phyloP scores from a whole-genome alignment of 2,888 invertebrate genomes.

The Vannuccia rotundouncinata region DNA sequence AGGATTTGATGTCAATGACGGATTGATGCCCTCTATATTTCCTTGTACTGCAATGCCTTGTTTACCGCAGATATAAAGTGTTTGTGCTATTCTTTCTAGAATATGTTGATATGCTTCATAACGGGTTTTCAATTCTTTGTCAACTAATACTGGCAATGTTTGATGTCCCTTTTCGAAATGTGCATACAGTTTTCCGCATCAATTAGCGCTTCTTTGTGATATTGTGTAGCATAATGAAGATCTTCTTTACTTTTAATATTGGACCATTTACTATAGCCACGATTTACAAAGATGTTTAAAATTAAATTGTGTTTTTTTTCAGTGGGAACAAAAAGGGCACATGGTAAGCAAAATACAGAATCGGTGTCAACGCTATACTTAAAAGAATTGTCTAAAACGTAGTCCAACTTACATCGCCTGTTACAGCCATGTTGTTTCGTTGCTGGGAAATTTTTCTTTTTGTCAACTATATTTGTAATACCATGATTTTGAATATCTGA shows the following conservation, averaged over 20 bases:
- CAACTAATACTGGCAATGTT: not conserved
- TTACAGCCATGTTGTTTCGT: not conserved
- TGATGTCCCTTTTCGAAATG: not conserved
- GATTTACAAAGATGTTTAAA: not conserved
- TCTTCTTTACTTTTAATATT: not conserved
- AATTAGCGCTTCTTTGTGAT: not conserved
- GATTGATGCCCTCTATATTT: not conserved
- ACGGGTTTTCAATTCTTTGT: not conserved
- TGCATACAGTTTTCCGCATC: too few species aligned
- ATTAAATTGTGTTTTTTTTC: not conserved
- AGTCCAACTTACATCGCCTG: not conserved
- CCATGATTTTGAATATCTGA: too few species aligned
- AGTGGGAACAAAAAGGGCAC: not conserved
- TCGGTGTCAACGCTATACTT: not conserved
- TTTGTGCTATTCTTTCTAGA: not conserved
- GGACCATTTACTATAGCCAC: not conserved
- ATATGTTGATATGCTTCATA: not conserved
- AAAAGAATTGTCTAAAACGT: not conserved
- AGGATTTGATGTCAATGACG: not conserved
- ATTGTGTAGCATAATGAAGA: not conserved
- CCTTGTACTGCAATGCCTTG: not conserved
- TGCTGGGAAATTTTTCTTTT: not conserved
- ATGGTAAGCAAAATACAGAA: not conserved
- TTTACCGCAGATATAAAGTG: not conserved
- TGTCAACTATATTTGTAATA: too few species aligned